These are phyloP conservation scores for Hephaestus fuliginosus DNA, from an alignment of 2,797 vertebrate genomes.

Conservation along the genomic window DNA sequence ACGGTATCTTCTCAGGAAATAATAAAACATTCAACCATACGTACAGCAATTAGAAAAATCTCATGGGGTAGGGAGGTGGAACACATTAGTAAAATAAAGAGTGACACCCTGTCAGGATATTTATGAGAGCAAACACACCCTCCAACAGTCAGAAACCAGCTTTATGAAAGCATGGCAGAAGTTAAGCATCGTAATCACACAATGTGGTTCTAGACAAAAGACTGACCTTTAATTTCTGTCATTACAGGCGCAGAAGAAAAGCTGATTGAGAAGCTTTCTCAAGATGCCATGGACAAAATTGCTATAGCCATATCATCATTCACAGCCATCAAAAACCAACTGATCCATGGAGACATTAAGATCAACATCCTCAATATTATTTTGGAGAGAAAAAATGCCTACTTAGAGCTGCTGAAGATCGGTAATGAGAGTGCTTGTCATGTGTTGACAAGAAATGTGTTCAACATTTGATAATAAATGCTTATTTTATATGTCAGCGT, in stretches of 20 bases:
- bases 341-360: constrained; percentile 79
- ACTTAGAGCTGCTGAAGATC: constrained; percentile 84
- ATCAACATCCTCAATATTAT: constrained; percentile 85
- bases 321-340: constrained; percentile 39
- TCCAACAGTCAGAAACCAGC: too few relatives aligned
- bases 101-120: neutral
- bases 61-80: neutral
- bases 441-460: neutral
- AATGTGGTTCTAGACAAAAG: constrained; percentile 4
- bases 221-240: constrained; percentile 13
- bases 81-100: neutral
- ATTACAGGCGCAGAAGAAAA: constrained; percentile 81
- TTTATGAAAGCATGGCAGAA: neutral
- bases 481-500: neutral
- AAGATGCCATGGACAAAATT: constrained; percentile 84
- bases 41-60: neutral
- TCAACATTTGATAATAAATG: neutral
- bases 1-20: constrained; percentile 76
- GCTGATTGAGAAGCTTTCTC: constrained; percentile 80
- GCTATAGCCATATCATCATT: constrained; percentile 83
- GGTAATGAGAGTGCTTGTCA: constrained; percentile 78
- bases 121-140: neutral
- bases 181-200: neutral
- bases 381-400: constrained; percentile 63
- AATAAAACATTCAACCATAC: neutral